Conservation (phyloP, 2,888 invertebrate genomes). For the Gibbula magus region DNA sequence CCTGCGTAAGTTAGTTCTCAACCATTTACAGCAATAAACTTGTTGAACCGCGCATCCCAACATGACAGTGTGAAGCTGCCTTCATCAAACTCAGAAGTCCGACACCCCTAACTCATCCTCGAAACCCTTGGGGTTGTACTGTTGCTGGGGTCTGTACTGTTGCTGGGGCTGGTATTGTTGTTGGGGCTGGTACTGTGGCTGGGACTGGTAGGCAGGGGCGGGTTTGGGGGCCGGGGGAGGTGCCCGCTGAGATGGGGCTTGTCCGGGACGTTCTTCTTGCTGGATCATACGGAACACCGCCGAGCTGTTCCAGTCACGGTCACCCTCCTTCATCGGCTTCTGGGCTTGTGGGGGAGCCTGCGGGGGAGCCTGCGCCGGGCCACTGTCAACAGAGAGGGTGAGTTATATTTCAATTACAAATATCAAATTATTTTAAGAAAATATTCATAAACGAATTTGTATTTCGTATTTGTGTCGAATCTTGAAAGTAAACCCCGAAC, state of each 20-base stretch:
- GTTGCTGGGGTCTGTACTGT: conserved; percentile 28
- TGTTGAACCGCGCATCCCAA: too few species aligned
- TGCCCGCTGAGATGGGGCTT: conserved; percentile 3
- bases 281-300: conserved; percentile 56
- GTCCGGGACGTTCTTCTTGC: conserved; percentile 43
- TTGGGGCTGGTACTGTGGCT: conserved; percentile 26
- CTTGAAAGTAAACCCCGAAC: too few species aligned
- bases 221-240: conserved; percentile 30
- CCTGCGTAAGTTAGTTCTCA: background rate
- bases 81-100: conserved; percentile 42
- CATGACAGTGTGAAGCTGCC: too few species aligned
- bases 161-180: conserved; percentile 13
- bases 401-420: background rate
- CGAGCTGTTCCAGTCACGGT: conserved; percentile 61
- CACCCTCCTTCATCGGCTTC: conserved; percentile 37
- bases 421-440: background rate
- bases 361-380: conserved; percentile 6
- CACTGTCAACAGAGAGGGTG: background rate
- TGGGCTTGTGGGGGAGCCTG: conserved; percentile 16
- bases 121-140: conserved; percentile 14
- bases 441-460: background rate
- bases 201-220: conserved; percentile 30
- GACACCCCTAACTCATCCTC: conserved; percentile 53
- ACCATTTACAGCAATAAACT: too few species aligned
- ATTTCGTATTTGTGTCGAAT: background rate